These are phyloP conservation scores for Argopecten irradians DNA, from an alignment of 1,140 invertebrate genomes.

Conservation along the genomic window DNA sequence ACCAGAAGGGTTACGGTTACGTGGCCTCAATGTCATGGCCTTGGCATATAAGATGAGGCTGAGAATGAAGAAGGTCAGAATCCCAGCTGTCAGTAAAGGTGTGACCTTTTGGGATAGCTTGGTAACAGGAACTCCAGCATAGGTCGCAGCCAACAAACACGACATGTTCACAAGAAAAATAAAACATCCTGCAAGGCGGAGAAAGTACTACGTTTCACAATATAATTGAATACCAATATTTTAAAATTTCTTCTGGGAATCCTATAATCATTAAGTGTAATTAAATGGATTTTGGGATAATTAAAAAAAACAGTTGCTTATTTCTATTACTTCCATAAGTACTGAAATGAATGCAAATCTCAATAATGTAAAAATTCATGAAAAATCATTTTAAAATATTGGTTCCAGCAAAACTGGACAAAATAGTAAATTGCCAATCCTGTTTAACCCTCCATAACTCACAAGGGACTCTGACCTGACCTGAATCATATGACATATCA, in stretches of 20 bases:
- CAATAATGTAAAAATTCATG: too few relatives aligned
- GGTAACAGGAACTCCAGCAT: slow-evolving; percentile 62
- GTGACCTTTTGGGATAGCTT: slow-evolving; percentile 68
- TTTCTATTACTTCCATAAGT: background rate
- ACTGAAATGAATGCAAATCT: background rate
- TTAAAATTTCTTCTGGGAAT: too few relatives aligned
- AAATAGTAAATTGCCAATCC: too few relatives aligned
- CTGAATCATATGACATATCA: too few relatives aligned
- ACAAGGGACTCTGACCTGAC: too few relatives aligned
- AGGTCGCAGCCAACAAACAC: slow-evolving; percentile 57
- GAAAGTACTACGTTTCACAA: too few relatives aligned
- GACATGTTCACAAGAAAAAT: slow-evolving; percentile 65
- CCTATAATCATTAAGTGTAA: background rate
- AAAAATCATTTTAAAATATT: too few relatives aligned
- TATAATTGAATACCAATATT: too few relatives aligned
- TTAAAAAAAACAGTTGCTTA: background rate
- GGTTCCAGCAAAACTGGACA: too few relatives aligned
- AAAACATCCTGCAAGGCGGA: slow-evolving; percentile 66
- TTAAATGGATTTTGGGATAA: background rate
- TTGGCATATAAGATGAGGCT: slow-evolving; percentile 80
- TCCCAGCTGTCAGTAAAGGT: slow-evolving; percentile 79
- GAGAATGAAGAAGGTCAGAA: slow-evolving; percentile 79
- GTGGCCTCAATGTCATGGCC: slow-evolving; percentile 38
- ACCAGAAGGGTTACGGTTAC: slow-evolving; percentile 82
- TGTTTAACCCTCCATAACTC: too few relatives aligned